phyloP scores from a whole-genome alignment of 1,140 invertebrate species.

The Micrasema longulum region DNA sequence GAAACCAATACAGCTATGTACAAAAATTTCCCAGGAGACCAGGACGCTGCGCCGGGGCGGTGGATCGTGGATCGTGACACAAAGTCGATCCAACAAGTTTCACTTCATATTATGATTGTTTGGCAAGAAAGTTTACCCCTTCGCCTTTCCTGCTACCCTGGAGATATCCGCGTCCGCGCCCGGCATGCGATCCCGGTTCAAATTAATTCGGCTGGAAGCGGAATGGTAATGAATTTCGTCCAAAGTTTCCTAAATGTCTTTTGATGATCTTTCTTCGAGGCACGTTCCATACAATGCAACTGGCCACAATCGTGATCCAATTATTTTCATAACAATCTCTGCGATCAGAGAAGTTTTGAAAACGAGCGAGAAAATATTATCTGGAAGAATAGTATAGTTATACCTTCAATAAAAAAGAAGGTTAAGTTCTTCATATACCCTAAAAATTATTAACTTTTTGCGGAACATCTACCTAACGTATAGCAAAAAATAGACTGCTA shows the following conservation, averaged over 20 bases:
- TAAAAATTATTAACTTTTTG: no score
- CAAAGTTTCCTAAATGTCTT: constrained; percentile 28
- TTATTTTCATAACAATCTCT: no score
- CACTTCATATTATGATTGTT: constrained; percentile 52
- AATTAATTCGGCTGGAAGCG: constrained; percentile 46
- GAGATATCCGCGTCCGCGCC: constrained; percentile 24
- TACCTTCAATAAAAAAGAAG: no score
- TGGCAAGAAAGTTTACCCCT: constrained; percentile 51
- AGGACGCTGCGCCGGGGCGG: constrained; percentile 23
- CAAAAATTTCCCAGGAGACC: constrained; percentile 52
- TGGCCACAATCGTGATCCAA: no score
- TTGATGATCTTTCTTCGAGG: no score
- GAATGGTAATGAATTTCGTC: constrained; percentile 31
- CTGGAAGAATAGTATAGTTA: no score
- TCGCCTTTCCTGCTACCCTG: constrained; percentile 25
- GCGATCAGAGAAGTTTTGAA: no score
- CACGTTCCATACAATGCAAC: background rate
- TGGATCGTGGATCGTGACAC: constrained; percentile 50
- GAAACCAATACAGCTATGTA: constrained; percentile 52
- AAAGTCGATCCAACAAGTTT: constrained; percentile 50
- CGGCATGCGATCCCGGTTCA: constrained; percentile 41
- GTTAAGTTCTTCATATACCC: no score
- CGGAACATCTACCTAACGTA: no score
- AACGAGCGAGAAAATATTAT: no score
- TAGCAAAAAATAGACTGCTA: no score